Evolutionary conservation across 53 echinoderm and acorn worm genomes (phyloP).

Genomic region (Zoroaster sp.): DNA sequence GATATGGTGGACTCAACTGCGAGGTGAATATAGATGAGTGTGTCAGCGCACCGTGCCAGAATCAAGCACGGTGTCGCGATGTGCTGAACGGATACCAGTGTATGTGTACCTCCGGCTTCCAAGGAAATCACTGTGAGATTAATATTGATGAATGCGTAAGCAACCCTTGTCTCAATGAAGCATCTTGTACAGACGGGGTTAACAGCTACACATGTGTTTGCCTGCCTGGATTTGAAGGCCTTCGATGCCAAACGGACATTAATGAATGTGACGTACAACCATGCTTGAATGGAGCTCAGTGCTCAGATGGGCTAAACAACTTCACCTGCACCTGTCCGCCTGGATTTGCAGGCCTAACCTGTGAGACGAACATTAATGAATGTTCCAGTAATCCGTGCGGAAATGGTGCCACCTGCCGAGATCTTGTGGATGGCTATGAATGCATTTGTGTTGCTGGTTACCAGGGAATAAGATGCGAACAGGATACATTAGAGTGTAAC

Average conservation of each 20-base stretch:
- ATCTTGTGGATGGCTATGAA: background rate
- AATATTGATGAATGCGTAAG: slow-evolving; percentile 51
- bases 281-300: background rate
- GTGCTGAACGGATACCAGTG: slow-evolving; percentile 41
- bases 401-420: slow-evolving; percentile 18
- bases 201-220: slow-evolving; percentile 43
- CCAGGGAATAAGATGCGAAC: slow-evolving; percentile 29
- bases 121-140: slow-evolving; percentile 35
- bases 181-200: slow-evolving; percentile 23
- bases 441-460: slow-evolving; percentile 22
- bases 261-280: slow-evolving; percentile 38
- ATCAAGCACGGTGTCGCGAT: slow-evolving; percentile 18
- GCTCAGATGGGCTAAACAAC: background rate
- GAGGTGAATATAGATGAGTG: slow-evolving; percentile 31
- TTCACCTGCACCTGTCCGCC: slow-evolving; percentile 11
- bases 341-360: background rate
- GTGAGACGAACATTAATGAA: slow-evolving; percentile 12
- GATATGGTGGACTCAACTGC: slow-evolving; percentile 51
- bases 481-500: slow-evolving; percentile 5
- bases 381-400: slow-evolving; percentile 34
- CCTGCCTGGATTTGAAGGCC: slow-evolving; percentile 30
- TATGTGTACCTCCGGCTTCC: slow-evolving; percentile 29
- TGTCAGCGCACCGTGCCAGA: slow-evolving; percentile 46
- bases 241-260: background rate
- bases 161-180: slow-evolving; percentile 47